A percentile compares a stretch with the other conserved stretches of the same genome.
These are phyloP conservation scores for Acanthornis magna DNA, from an alignment of 2,797 vertebrate species.

Conservation along the genomic window DNA sequence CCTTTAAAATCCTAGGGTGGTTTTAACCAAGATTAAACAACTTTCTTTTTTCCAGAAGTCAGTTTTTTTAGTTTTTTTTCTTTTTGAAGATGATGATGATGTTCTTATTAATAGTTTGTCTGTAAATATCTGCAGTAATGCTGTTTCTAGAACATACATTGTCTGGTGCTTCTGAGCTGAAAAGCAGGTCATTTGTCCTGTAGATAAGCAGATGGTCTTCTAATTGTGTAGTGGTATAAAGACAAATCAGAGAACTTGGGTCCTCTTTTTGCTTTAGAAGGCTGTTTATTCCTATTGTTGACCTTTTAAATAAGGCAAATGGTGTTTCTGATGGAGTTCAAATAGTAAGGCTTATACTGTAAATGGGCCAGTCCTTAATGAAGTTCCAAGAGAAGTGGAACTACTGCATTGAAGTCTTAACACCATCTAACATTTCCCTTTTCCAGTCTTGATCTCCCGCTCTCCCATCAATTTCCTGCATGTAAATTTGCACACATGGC, in stretches of 20 bases:
- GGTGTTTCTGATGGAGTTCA: not conserved
- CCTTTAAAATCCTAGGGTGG: not conserved
- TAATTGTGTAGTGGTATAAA: not conserved
- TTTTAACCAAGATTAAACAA: not conserved
- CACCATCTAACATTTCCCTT: not conserved
- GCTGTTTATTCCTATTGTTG: not conserved
- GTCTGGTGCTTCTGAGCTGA: not conserved
- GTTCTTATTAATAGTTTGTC: not conserved
- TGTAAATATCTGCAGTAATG: not conserved
- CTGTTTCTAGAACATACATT: not conserved
- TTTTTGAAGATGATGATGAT: not conserved
- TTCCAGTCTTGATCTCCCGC: not conserved
- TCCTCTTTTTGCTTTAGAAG: not conserved
- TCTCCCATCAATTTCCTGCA: not conserved
- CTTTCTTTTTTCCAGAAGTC: not conserved
- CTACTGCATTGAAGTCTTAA: not conserved
- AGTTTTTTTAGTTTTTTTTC: not conserved
- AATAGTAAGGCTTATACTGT: not conserved
- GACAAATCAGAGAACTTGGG: not conserved
- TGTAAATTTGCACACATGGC: not conserved
- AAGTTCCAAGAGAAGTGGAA: not conserved
- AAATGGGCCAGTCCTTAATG: not conserved
- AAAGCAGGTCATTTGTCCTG: not conserved
- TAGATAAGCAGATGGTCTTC: not conserved
- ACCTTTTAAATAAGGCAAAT: not conserved